Evolutionary conservation across 2,113 vertebrate species (phyloP), one percentile per base, ranked within the genome.

Genomic region (Candoia aspera): DNA sequence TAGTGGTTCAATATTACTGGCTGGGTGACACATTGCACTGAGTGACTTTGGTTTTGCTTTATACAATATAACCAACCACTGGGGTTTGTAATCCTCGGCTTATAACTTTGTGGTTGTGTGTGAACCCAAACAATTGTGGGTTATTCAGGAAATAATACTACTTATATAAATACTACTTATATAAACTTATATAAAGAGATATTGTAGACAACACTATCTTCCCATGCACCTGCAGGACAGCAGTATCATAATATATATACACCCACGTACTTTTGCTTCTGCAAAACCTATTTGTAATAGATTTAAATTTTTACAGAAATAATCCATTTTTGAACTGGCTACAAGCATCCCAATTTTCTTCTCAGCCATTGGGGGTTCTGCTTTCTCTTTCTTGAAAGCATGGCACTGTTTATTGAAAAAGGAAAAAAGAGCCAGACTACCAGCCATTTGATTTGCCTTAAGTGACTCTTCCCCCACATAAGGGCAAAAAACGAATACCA

Each of bases 401-500:
- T 26, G 86, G 12, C 49, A 64, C 12, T 33, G 54, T 59, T 87
- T 26, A 87, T 73, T 17, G 15, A 62, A 26, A 92, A 94, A 55
- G 4, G 11, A 33, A 17, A 13, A 19, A 53, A 8, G 13, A 11
- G 4, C 55, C 15, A 2, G 12, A 9, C 23, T 89, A 11, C 15
- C 12, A 33, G 29, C 6, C 15, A 0, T 0, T 33, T 0, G 0
- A 23, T n/a, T 58, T 88, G 29, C 15, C 92, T 92, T 91, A 88
- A 88, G 60, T 24, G 21, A 24, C 29, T 23, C 8, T 42, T 23
- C 49, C 88, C 58, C 91, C 68, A 94, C 29, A 8, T 15, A 26
- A 85, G 54, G 83, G 91, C 90, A 23, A n/a, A 93, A 88, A 95
- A 58, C 0, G 0, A 91, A 87, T 84, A 83, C 90, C 15, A 4